Evolutionary conservation across 2,888 invertebrate species (phyloP), one percentile per base, ranked within the genome.

Genomic region (Standfussiana lucernea): DNA sequence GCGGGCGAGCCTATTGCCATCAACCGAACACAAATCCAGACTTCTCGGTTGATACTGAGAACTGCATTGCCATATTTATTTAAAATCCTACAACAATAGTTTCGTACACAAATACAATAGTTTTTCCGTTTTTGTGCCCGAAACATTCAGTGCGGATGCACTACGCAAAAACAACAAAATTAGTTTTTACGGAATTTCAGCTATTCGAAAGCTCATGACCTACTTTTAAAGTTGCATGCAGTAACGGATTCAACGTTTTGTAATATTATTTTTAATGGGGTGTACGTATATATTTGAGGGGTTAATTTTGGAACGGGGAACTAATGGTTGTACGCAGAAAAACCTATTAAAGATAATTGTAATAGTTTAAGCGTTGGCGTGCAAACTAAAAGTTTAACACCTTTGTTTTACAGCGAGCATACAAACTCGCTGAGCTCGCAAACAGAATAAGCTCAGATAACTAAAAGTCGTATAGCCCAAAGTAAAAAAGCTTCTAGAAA

Each of bases 121-220:
- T 65, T 65, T 75, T 56, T 24, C 28, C 2, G 18, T 75, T 82
- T 78, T 83, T 50, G 10, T 37, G 35, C 32, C 28, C 7, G 35
- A 35, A 68, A 64, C 79, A 80, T 71, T 79, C 71, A 18, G 47
- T 5, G 0, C 47, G n/a, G 24, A 42, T 56, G 45, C 79, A 21
- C 47, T 37, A 45, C 35, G 62, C 21, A 69, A 76, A 67, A 77
- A 74, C 56, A 70, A 53, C 62, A 65, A 74, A 71, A 85, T 79
- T 66, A 80, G 77, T 82, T 79, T 86, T 77, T 82, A 76, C 82
- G 64, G 75, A 75, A 87, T 85, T 69, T 67, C 81, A 76, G 70
- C 78, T 62, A 78, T 73, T 72, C 70, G 64, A 56, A 47, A 72
- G 50, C 45, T 65, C 73, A 79, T 53, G 84, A 59, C 80, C 80